Evolutionary conservation across 2,888 invertebrate species (phyloP).

Genomic region (Hirtodrosophila alboralis): DNA sequence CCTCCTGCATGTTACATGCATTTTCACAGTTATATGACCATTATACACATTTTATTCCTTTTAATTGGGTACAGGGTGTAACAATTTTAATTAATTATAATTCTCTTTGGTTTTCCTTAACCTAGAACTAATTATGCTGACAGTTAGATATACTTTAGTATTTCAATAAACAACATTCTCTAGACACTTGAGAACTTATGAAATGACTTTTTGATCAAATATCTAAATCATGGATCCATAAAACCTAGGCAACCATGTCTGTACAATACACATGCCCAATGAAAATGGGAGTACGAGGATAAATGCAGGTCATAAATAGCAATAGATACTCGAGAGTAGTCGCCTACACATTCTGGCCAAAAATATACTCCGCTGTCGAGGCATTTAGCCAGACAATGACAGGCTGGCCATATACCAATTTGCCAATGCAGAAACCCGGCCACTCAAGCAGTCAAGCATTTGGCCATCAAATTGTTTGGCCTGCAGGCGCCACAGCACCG

Average conservation of each 20-base stretch:
- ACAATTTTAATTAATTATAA: too few relatives aligned
- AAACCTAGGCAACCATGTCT: not conserved
- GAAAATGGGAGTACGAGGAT: constrained; percentile 4
- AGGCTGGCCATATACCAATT: constrained; percentile 43
- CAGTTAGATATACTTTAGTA: too few relatives aligned
- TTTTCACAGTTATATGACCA: too few relatives aligned
- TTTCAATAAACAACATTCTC: too few relatives aligned
- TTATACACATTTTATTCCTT: too few relatives aligned
- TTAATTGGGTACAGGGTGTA: too few relatives aligned
- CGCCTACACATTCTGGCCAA: constrained; percentile 41
- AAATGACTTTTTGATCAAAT: too few relatives aligned
- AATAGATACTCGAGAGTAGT: constrained; percentile 42
- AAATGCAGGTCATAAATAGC: constrained; percentile 46
- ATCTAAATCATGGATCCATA: constrained; percentile 19
- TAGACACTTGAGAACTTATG: too few relatives aligned
- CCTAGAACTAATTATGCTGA: too few relatives aligned
- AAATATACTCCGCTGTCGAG: constrained; percentile 71
- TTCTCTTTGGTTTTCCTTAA: too few relatives aligned
- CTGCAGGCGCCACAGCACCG: constrained; percentile 30
- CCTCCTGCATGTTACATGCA: too few relatives aligned
- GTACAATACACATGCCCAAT: constrained; percentile 7
- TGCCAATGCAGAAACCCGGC: constrained; percentile 40
- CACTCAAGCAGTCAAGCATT: constrained; percentile 49
- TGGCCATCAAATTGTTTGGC: constrained; percentile 69
- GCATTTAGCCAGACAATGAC: constrained; percentile 79